phyloP scores from a whole-genome alignment of 35 echinoderm and acorn worm species.

The Anneissia japonica region DNA sequence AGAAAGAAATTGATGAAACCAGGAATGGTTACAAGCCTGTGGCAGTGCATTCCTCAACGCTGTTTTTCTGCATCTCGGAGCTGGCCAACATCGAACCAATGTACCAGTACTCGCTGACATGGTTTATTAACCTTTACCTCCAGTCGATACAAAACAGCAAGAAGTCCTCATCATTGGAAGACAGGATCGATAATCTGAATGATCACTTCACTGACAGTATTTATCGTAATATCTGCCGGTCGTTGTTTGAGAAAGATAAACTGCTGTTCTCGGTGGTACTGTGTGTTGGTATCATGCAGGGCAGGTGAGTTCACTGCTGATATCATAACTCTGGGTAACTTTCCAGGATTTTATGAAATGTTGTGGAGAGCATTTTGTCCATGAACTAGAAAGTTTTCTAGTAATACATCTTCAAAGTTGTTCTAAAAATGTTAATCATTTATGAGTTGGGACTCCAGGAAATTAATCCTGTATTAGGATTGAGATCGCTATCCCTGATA shows the following conservation, averaged over 20 bases:
- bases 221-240: constrained; percentile 89
- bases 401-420: no score
- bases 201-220: constrained; percentile 99
- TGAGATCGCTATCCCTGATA: no score
- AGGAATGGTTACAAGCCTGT: constrained; percentile 89
- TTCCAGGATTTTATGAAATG: no score
- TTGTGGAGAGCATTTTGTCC: no score
- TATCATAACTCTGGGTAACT: no score
- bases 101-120: constrained; percentile 93
- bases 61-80: constrained; percentile 98
- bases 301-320: constrained; percentile 58
- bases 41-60: constrained; percentile 74
- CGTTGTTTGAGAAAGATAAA: constrained; percentile 97
- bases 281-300: constrained; percentile 71
- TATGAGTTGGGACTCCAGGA: no score
- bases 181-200: constrained; percentile 88
- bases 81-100: constrained; percentile 96
- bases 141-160: constrained; percentile 96
- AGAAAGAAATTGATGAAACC: constrained; percentile 93
- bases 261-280: constrained; percentile 91
- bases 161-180: constrained; percentile 71
- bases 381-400: no score
- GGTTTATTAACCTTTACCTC: constrained; percentile 92
- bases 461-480: no score
- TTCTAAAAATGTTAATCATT: no score